Conservation (phyloP, 2,113 vertebrate genomes). For the Corynorhinus townsendii region DNA sequence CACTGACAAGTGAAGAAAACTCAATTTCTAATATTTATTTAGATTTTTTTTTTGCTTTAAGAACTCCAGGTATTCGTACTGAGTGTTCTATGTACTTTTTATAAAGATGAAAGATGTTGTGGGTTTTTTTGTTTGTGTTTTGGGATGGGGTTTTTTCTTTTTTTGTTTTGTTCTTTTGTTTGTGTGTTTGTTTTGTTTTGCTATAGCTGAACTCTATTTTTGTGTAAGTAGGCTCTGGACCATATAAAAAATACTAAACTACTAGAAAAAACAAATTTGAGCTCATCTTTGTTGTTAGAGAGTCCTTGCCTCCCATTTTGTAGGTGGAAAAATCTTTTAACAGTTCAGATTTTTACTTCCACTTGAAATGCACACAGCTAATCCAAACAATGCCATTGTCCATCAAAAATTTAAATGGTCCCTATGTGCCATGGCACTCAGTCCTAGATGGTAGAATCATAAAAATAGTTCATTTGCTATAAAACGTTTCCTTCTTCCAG, state of each 20-base stretch:
- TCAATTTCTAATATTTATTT: conserved; percentile 33
- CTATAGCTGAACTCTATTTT: background rate
- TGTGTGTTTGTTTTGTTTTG: background rate
- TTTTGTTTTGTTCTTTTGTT: no score
- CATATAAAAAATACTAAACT: background rate
- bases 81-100: background rate
- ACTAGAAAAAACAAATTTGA: background rate
- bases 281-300: background rate
- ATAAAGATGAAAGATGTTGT: background rate
- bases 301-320: background rate
- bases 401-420: background rate
- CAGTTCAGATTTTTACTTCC: background rate
- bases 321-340: background rate
- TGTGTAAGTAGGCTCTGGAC: background rate
- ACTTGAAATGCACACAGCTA: background rate
- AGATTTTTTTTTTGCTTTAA: background rate
- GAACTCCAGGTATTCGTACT: conserved; percentile 29
- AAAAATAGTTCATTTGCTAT: background rate
- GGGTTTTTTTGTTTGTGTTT: background rate
- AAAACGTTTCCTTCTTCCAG: background rate
- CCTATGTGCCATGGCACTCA: background rate
- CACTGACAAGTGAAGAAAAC: conserved; percentile 17
- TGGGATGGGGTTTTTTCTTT: no score
- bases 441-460: background rate
- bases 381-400: background rate